phyloP scores from a whole-genome alignment of 2,797 vertebrate species.

The Gymnoscopelus braueri region DNA sequence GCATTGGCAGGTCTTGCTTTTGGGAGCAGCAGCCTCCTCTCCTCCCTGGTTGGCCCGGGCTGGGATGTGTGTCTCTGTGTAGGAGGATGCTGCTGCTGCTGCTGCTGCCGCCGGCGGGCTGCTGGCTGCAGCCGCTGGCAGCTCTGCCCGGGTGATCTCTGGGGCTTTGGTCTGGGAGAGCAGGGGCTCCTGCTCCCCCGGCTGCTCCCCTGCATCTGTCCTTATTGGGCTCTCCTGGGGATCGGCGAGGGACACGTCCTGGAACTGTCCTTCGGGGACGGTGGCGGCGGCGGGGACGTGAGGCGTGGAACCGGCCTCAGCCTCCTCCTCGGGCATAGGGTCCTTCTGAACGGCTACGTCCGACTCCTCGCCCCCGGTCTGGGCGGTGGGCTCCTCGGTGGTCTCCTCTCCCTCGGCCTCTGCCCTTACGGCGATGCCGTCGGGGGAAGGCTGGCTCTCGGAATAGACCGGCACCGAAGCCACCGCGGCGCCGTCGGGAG shows the following conservation, averaged over 20 bases:
- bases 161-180: constrained; percentile 54
- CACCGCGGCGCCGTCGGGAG: constrained; percentile 46
- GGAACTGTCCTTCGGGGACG: constrained; percentile 52
- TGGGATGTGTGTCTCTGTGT: constrained; percentile 36
- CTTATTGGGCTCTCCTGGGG: constrained; percentile 31
- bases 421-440: neutral
- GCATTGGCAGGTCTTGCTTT: constrained; percentile 77
- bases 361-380: neutral
- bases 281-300: neutral
- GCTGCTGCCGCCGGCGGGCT: neutral
- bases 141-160: constrained; percentile 1
- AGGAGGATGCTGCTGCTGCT: neutral
- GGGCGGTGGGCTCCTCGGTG: neutral
- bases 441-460: constrained; percentile 27
- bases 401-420: constrained; percentile 25
- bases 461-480: constrained; percentile 57
- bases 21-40: constrained; percentile 38
- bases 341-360: neutral
- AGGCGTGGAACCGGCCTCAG: constrained; percentile 12
- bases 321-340: constrained; percentile 13
- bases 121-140: constrained; percentile 14
- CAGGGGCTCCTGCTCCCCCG: constrained; percentile 70
- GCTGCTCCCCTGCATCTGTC: constrained; percentile 21
- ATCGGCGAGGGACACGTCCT: constrained; percentile 72
- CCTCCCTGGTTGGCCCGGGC: constrained; percentile 33